A percentile compares a stretch with the other conserved stretches of the same genome.
Evolutionary conservation across 2,888 invertebrate species (phyloP).

Genomic region (Poecilobothrus nobilitatus): DNA sequence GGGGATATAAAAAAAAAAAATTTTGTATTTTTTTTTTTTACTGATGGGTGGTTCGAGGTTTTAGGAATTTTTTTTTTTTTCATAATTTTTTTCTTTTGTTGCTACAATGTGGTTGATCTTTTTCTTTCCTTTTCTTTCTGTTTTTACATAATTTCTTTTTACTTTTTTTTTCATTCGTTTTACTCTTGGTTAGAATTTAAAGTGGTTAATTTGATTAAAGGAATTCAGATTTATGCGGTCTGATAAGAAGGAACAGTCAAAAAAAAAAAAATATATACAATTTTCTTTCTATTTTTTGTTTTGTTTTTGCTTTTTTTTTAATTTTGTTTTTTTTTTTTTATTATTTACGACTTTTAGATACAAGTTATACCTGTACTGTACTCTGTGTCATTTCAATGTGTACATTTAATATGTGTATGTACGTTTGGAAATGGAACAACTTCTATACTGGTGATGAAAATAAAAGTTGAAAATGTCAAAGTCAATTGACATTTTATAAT

Average conservation of each 20-base stretch:
- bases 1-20: too few species aligned
- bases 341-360: not conserved
- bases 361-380: not conserved
- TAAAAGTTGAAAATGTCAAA: not conserved
- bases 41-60: not conserved
- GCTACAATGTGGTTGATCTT: too few species aligned
- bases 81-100: not conserved
- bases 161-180: not conserved
- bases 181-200: not conserved
- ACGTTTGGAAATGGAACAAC: too few species aligned
- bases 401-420: too few species aligned
- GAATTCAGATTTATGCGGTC: slow-evolving; percentile 4
- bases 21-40: too few species aligned
- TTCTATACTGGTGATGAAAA: too few species aligned
- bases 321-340: not conserved
- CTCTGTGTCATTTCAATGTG: too few species aligned
- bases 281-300: too few species aligned
- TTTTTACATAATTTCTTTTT: not conserved
- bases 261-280: not conserved
- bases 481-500: not conserved
- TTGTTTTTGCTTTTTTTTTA: too few species aligned
- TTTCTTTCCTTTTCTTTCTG: too few species aligned
- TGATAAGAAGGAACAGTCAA: not conserved
- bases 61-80: not conserved
- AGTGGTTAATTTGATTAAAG: slow-evolving; percentile 6